These are phyloP conservation scores for Pentalonia nigronervosa DNA, from an alignment of 1,140 invertebrate species.

Conservation along the genomic window DNA sequence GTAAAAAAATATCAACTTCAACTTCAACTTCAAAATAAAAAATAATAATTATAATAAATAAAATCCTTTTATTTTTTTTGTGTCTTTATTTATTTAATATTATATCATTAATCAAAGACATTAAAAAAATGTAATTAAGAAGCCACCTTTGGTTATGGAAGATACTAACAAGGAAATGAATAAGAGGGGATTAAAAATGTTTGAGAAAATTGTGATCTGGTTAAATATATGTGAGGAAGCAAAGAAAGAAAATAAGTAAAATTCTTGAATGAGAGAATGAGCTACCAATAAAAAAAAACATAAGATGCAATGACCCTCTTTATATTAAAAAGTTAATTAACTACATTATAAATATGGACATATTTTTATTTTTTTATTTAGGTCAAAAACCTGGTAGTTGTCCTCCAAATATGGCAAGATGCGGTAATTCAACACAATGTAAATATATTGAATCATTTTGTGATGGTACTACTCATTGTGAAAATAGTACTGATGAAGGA, in stretches of 20 bases:
- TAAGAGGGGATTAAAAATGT: too few species aligned
- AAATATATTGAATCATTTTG: slow-evolving; percentile 69
- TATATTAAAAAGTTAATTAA: neutral
- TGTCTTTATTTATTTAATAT: too few species aligned
- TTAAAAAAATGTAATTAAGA: too few species aligned
- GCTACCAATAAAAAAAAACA: neutral
- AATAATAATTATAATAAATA: too few species aligned
- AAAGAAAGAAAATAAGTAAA: neutral
- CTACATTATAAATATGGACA: neutral
- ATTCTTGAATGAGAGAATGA: neutral
- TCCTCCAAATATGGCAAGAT: slow-evolving; percentile 69
- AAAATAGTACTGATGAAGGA: slow-evolving; percentile 74
- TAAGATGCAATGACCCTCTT: neutral
- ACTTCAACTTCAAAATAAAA: too few species aligned
- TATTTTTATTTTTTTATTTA: slow-evolving; percentile 61
- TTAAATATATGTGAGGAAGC: neutral
- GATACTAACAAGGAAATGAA: too few species aligned
- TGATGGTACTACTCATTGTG: slow-evolving; percentile 72
- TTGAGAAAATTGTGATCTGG: neutral
- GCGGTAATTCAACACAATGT: slow-evolving; percentile 68
- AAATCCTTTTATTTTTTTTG: too few species aligned
- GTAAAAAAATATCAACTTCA: too few species aligned
- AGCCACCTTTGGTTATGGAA: too few species aligned
- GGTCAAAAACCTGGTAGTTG: slow-evolving; percentile 68
- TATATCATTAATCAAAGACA: too few species aligned